Evolutionary conservation across 2,888 invertebrate species (phyloP), one percentile per base, ranked within the genome.

Genomic region (Thecophora atra): DNA sequence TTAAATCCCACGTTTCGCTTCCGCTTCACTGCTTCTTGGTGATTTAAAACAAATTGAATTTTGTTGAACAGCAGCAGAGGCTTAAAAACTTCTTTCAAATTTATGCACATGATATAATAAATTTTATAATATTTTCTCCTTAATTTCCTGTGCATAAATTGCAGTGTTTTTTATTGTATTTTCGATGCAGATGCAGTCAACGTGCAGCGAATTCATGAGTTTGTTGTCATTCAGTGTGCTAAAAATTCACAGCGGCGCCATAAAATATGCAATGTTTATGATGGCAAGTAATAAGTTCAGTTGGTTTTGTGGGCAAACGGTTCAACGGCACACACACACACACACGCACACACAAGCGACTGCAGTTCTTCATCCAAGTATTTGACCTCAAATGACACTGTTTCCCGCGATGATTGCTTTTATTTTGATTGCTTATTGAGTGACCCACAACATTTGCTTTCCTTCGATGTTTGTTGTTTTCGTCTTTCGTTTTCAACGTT

Each of bases 221-320:
- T 37, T 11, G 3, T 0, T 8, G 6, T 37, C 37, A 37, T n/a
- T n/a, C 37, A 37, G 37, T 37, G 37, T 37, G 26, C 56, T 26
- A 15, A 1, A 15, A 26, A 26, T 19, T 13, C 26, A 17, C 15
- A 3, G 17, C 15, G 21, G 56, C 56, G 24, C 56, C 56, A 11
- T 56, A 21, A 56, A 56, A 24, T 56, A 56, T 56, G 26, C 56
- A 56, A 56, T 56, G 17, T 5, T 56, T 56, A 56, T 56, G 56
- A 17, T 56, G 56, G 0, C 24, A 56, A 56, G 26, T 26, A 26
- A 26, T 56, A 15, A 56, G 56, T 26, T 24, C 26, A 19, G 26
- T 13, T 56, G 24, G 24, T 26, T 21, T 56, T 56, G 56, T 56
- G 15, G 24, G 13, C 37, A 37, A 11, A 37, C 7, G 15, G 26